These are phyloP conservation scores for Hyposoter dolosus DNA, from an alignment of 2,888 invertebrate species.

Conservation along the genomic window DNA sequence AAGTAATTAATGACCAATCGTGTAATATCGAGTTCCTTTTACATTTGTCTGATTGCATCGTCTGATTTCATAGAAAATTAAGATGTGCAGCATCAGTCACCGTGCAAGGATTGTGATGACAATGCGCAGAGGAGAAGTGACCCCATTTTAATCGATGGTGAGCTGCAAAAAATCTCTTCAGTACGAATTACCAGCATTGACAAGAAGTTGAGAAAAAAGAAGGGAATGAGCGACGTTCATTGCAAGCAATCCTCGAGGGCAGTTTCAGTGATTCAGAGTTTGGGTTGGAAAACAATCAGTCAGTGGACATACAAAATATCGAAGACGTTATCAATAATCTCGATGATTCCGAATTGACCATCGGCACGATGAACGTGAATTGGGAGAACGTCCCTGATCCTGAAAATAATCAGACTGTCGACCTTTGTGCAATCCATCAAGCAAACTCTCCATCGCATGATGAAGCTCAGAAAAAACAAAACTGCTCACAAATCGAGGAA, in stretches of 20 bases:
- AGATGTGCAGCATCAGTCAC: constrained; percentile 4
- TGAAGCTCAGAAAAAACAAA: not conserved
- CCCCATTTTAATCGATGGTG: not conserved
- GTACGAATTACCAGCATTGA: no score
- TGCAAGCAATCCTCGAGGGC: constrained; percentile 18
- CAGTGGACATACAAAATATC: constrained; percentile 19
- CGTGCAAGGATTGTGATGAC: not conserved
- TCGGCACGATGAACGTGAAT: not conserved
- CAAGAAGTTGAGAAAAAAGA: constrained; percentile 16
- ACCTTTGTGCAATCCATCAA: constrained; percentile 26
- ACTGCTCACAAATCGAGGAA: not conserved
- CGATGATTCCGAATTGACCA: constrained; percentile 34
- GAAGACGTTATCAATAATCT: constrained; percentile 34
- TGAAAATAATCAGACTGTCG: constrained; percentile 1
- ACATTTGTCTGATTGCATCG: not conserved
- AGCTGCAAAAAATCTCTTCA: not conserved
- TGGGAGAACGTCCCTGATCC: not conserved
- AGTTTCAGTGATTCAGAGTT: constrained; percentile 27
- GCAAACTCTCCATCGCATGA: constrained; percentile 1
- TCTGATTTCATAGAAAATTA: constrained; percentile 20
- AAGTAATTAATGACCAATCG: constrained; percentile 8
- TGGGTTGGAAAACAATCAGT: constrained; percentile 1
- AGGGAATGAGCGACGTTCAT: constrained; percentile 19
- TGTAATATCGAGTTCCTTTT: not conserved
- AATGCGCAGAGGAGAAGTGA: constrained; percentile 8